Base-by-base conservation (phyloP, 2,797 vertebrate genomes). In the Oreortyx pictus region DNA sequence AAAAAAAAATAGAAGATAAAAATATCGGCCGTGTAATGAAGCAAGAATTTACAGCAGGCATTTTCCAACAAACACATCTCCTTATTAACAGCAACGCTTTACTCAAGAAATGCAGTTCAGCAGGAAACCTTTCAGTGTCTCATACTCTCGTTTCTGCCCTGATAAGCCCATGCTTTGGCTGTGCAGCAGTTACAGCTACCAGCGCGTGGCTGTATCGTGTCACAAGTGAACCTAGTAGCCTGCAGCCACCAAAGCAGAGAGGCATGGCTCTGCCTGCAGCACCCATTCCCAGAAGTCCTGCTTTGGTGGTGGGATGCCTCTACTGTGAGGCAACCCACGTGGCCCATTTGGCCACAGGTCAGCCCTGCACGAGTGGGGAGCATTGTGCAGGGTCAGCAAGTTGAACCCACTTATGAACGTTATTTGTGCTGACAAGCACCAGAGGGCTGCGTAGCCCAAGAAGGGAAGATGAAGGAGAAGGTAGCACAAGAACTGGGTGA, bases 401-500 rank as follows among this genome's bases (percentile, higher is more conserved):
- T 0, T 0, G 64, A 88, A 90, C 6, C 66, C 33, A n/a, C 15
- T 57, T 74, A 9, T 2, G 25, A 78, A 61, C 59, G 23, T 65
- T 65, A 62, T 57, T 31, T 29, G 39, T 10, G 61, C 82, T 50
- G 83, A 84, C 27, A 47, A 67, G 84, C 65, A 85, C 72, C 75
- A 80, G 44, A 82, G 57, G 72, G 64, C 25, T 0, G 10, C 4
- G 71, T 35, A 67, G 68, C 44, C 68, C 47, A 57, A 89, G 37
- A 72, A 67, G 22, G 78, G 19, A 61, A 52, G 57, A 44, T 50
- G 41, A 27, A 88, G 82, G 49, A 92, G 68, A 25, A 73, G 86
- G 67, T 52, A 89, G 72, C 47, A 90, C 72, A 94, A 82, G 78
- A 94, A 92, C 74, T 64, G 95, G 86, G 92, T 91, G 74, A 68